Evolutionary conservation across 2,888 invertebrate species (phyloP).

Genomic region (Gastrophysa polygoni): DNA sequence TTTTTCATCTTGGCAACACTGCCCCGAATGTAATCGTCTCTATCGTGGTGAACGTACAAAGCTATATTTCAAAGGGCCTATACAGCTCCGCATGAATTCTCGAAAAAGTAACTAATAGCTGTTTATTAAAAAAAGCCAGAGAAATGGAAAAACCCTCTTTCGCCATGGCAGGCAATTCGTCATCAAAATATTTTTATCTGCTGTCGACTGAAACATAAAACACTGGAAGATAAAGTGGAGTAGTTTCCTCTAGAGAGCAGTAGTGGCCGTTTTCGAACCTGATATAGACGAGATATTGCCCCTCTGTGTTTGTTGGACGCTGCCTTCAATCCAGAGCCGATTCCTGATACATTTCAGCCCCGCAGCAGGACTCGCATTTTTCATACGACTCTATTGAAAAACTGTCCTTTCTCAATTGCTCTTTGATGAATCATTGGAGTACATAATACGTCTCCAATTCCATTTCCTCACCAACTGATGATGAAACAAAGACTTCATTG

Average conservation of each 20-base stretch:
- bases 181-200: slow-evolving; percentile 60
- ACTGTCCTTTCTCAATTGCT: too few species aligned
- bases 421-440: too few species aligned
- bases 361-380: not conserved
- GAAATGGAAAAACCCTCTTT: slow-evolving; percentile 51
- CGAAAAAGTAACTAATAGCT: slow-evolving; percentile 52
- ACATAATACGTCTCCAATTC: too few species aligned
- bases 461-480: too few species aligned
- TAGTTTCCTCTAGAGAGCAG: slow-evolving; percentile 57
- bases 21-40: slow-evolving; percentile 12
- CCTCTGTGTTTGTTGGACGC: slow-evolving; percentile 2
- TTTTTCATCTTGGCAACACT: too few species aligned
- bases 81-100: slow-evolving; percentile 41
- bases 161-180: slow-evolving; percentile 55
- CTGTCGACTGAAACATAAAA: slow-evolving; percentile 60
- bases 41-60: slow-evolving; percentile 34
- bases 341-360: not conserved
- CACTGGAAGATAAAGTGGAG: slow-evolving; percentile 58
- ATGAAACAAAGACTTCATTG: too few species aligned
- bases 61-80: slow-evolving; percentile 46
- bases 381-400: too few species aligned
- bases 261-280: slow-evolving; percentile 46
- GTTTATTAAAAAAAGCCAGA: slow-evolving; percentile 55
- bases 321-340: slow-evolving; percentile 3
- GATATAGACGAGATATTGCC: slow-evolving; percentile 50